Percentiles rank a stretch among this genome's conserved stretches.
phyloP scores from a whole-genome alignment of 2,797 vertebrate genomes.

The Mormyrops boulengeri region DNA sequence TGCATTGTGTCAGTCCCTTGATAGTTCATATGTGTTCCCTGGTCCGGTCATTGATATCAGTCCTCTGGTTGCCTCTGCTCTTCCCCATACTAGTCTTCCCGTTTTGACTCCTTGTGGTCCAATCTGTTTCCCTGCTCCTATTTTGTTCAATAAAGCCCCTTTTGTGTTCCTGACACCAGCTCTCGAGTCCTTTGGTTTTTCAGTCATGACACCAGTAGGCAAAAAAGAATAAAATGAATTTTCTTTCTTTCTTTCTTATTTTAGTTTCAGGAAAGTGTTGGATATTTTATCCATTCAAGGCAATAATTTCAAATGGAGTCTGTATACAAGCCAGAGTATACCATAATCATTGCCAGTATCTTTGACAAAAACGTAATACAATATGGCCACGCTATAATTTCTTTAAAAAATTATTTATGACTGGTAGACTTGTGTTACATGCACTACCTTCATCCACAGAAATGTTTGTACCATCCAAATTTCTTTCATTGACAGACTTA shows the following conservation, averaged over 20 bases:
- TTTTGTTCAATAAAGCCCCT: neutral
- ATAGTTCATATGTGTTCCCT: neutral
- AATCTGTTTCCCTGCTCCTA: neutral
- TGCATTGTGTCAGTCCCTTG: too few relatives aligned
- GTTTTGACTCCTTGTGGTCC: neutral
- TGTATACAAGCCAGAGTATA: neutral
- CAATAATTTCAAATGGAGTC: neutral
- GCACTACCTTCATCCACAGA: neutral
- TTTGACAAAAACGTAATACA: neutral
- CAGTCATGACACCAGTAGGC: neutral
- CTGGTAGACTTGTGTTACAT: neutral
- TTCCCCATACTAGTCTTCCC: neutral
- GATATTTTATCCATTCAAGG: neutral
- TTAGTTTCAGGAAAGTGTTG: neutral
- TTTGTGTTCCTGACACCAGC: neutral
- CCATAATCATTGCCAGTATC: neutral
- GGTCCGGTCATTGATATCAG: neutral
- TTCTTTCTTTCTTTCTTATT: neutral
- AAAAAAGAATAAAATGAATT: neutral
- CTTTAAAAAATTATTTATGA: neutral
- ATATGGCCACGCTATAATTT: neutral
- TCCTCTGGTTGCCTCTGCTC: neutral
- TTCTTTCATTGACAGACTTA: neutral
- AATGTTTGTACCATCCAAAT: neutral
- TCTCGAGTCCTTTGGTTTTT: neutral